phyloP scores from a whole-genome alignment of 2,888 invertebrate species.

The Mesodorylaimus sp. region DNA sequence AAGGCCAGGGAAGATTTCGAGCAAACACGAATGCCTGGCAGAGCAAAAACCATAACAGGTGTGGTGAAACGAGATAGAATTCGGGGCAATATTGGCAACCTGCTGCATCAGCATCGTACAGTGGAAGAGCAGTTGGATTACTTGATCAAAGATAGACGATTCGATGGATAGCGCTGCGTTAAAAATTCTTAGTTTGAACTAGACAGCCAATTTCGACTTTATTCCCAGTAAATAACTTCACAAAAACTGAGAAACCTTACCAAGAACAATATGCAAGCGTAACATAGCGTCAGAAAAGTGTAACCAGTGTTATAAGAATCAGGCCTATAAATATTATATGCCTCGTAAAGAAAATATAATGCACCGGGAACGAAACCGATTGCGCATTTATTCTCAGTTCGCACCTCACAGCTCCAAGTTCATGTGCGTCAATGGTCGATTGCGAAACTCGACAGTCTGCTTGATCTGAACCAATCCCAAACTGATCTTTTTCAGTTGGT shows the following conservation, averaged over 20 bases:
- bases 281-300: too few species aligned
- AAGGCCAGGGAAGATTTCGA: neutral
- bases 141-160: conserved; percentile 12
- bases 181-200: neutral
- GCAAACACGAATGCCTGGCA: conserved; percentile 4
- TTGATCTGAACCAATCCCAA: neutral
- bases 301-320: too few species aligned
- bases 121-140: conserved; percentile 21
- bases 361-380: too few species aligned
- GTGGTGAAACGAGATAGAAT: neutral
- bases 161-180: neutral
- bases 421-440: neutral
- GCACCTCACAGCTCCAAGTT: neutral
- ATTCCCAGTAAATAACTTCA: too few species aligned
- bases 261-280: too few species aligned
- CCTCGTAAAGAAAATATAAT: too few species aligned
- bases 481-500: neutral
- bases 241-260: too few species aligned
- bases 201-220: too few species aligned
- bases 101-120: conserved; percentile 22
- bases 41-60: neutral
- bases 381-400: too few species aligned
- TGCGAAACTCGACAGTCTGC: neutral
- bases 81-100: conserved; percentile 23
- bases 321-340: too few species aligned